Evolutionary conservation across 2,113 vertebrate genomes (phyloP), one percentile per base, ranked within the genome.

Genomic region (Mixornis gularis): DNA sequence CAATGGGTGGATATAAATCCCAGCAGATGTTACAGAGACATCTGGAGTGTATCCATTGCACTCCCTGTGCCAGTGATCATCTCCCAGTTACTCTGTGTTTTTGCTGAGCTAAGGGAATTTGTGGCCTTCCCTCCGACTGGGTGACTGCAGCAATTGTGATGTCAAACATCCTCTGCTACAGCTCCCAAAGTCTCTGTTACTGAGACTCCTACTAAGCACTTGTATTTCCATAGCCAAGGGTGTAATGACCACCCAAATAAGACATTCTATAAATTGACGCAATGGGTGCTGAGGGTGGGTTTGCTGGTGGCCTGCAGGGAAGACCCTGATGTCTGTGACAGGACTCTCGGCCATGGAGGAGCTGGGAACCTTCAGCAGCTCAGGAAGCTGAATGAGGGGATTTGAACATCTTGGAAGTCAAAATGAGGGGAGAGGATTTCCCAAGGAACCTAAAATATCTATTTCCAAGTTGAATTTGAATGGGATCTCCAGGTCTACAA

Each of bases 1-100:
- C 81, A 85, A 36, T 79, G 71, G 36, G 27, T 24, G 26, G 46
- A 63, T 70, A 52, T 34, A 94, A 93, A 82, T 44, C 56, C 79
- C 71, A 89, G 48, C 17, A 10, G 87, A 95, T 25, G 24, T 15
- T 70, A 52, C 83, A 55, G 56, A 95, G 60, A 83, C 87, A 83
- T 95, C 76, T 94, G 89, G 74, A 91, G 48, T 49, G 64, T 74
- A 38, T 94, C 89, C 81, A 44, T 44, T 74, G 48, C 92, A 89
- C 71, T 91, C 43, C 16, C 64, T 36, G 24, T 55, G 84, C 69
- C 77, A 53, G 62, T 70, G 74, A 59, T 77, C 74, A 79, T 85
- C 71, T 63, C 81, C 74, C 81, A 93, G 22, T 48, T 49, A 56
- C 78, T 55, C 68, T 51, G 3, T 10, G 41, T 29, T 85, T 93